Conservation (phyloP, 2,797 vertebrate genomes). For the Artibeus lituratus region DNA sequence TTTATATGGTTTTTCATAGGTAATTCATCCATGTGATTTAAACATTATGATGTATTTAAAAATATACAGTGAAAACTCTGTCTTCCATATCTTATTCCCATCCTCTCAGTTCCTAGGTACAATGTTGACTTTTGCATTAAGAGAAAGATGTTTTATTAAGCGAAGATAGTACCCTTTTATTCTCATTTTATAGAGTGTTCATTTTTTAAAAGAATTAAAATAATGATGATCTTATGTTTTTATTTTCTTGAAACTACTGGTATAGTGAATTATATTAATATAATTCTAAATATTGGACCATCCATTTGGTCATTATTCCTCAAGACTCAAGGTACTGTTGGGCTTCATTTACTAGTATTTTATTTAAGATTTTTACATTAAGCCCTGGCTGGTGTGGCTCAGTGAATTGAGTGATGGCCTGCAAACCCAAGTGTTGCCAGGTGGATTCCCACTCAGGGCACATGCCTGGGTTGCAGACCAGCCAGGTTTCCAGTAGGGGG, state of each 20-base stretch:
- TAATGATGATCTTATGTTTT: neutral
- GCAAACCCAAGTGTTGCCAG: no score
- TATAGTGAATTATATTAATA: neutral
- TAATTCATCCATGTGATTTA: neutral
- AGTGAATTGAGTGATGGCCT: no score
- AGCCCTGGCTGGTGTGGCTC: no score
- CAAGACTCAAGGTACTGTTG: neutral
- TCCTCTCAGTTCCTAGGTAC: neutral
- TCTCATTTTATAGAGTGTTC: neutral
- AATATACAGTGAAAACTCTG: neutral
- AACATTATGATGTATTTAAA: neutral
- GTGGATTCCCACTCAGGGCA: no score
- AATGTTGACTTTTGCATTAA: neutral
- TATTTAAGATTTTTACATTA: neutral
- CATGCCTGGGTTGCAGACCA: no score
- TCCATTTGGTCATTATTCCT: neutral
- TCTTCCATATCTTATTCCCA: neutral
- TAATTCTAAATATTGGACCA: neutral
- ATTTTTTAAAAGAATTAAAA: neutral
- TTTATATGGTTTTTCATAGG: neutral
- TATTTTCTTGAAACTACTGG: neutral
- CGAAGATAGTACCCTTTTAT: neutral
- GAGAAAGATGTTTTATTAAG: neutral
- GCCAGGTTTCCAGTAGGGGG: no score
- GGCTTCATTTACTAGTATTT: neutral